Conservation (phyloP, 1,140 invertebrate genomes). For the Caligus rogercresseyi region DNA sequence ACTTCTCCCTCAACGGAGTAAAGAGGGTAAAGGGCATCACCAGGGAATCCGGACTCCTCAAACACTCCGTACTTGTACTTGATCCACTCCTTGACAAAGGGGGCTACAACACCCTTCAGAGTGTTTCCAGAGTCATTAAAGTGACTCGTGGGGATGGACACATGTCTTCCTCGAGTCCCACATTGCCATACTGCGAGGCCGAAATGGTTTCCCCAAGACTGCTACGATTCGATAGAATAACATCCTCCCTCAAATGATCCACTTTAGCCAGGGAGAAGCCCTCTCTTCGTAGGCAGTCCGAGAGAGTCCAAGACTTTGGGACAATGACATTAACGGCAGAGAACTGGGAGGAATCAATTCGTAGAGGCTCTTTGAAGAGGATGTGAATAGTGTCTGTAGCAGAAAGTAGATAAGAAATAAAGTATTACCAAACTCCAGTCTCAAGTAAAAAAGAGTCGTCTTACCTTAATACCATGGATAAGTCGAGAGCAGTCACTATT, state of each 20-base stretch:
- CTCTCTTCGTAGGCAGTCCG: neutral
- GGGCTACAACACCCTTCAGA: no score
- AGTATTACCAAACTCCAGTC: no score
- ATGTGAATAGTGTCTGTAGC: neutral
- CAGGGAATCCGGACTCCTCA: neutral
- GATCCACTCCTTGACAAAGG: neutral
- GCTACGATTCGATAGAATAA: neutral
- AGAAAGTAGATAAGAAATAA: neutral
- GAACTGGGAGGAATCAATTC: neutral
- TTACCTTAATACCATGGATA: neutral
- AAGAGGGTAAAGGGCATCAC: neutral
- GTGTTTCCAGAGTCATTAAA: neutral
- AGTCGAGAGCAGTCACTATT: neutral
- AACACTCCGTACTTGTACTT: constrained; percentile 8
- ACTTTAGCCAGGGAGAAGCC: neutral
- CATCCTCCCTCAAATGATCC: neutral
- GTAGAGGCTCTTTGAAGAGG: neutral
- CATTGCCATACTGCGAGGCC: neutral
- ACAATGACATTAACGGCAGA: neutral
- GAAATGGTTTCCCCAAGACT: neutral
- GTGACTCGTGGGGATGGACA: neutral
- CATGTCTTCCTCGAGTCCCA: neutral
- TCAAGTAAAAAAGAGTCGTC: neutral
- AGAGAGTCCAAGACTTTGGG: neutral
- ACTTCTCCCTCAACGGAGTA: neutral